Percentiles rank a stretch among this genome's conserved stretches.
Evolutionary conservation across 1,140 invertebrate species (phyloP).

Genomic region (Pseudomyrmex flavicornis): DNA sequence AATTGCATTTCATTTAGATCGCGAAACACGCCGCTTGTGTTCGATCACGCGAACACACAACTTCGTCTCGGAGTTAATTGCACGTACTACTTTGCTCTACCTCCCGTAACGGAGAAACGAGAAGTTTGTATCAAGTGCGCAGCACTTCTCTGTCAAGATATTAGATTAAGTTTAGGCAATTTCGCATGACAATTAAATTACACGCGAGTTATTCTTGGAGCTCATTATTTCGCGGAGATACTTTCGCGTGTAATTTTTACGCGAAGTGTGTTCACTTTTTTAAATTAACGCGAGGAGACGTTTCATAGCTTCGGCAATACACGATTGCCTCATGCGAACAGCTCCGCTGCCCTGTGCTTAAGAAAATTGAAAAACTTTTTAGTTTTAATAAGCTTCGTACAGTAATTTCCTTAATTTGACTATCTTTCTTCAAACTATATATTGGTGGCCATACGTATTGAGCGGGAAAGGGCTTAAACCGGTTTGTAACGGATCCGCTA

Average conservation of each 20-base stretch:
- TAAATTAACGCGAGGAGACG: background rate
- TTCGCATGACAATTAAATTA: slow-evolving; percentile 50
- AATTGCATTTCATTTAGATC: slow-evolving; percentile 57
- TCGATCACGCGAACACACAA: slow-evolving; percentile 31
- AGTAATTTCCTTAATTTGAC: slow-evolving; percentile 36
- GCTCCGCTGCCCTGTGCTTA: no score
- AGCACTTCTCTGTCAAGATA: slow-evolving; percentile 30
- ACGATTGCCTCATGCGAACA: background rate
- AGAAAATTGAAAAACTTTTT: no score
- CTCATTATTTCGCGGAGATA: background rate
- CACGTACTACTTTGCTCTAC: slow-evolving; percentile 28
- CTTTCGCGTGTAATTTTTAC: slow-evolving; percentile 37
- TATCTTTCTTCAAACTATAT: background rate
- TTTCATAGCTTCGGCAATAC: background rate
- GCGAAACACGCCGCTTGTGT: slow-evolving; percentile 13
- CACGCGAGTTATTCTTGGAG: slow-evolving; percentile 19
- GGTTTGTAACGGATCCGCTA: slow-evolving; percentile 57
- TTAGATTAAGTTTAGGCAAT: slow-evolving; percentile 43
- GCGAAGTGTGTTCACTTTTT: background rate
- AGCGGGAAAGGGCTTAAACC: slow-evolving; percentile 37
- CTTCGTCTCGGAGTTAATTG: slow-evolving; percentile 25
- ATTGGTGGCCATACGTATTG: background rate
- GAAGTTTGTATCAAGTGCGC: slow-evolving; percentile 10
- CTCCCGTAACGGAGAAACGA: background rate
- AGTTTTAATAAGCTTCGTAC: background rate